These are phyloP conservation scores for Apamea epomidion DNA, from an alignment of 2,888 invertebrate genomes.

Conservation along the genomic window DNA sequence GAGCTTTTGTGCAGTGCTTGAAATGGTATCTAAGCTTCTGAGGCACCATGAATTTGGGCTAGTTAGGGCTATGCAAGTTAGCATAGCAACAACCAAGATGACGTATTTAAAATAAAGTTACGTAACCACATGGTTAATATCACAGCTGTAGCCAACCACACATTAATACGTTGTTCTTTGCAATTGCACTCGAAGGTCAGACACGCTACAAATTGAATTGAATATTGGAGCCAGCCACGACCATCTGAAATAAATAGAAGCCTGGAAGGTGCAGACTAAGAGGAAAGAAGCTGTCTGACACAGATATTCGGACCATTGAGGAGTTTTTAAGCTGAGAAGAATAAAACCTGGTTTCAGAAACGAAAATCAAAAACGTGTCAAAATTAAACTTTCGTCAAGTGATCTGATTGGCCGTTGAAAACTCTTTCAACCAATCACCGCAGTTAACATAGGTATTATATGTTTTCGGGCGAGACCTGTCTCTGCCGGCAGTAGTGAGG, in stretches of 20 bases:
- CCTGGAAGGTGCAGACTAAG: not conserved
- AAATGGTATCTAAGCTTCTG: not conserved
- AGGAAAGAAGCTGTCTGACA: not conserved
- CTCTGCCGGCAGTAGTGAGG: too few species aligned
- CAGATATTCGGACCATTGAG: not conserved
- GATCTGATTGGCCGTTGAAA: not conserved
- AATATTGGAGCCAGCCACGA: not conserved
- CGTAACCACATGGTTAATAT: constrained; percentile 29
- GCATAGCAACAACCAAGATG: constrained; percentile 18
- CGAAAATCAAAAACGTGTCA: not conserved
- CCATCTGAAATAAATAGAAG: not conserved
- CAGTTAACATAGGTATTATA: not conserved
- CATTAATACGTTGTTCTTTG: constrained; percentile 4
- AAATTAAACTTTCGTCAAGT: not conserved
- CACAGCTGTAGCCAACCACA: constrained; percentile 33
- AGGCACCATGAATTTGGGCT: not conserved
- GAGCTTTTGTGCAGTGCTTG: not conserved
- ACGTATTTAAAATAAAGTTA: constrained; percentile 30
- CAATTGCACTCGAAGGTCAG: constrained; percentile 25
- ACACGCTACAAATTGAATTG: constrained; percentile 5
- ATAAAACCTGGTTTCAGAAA: not conserved
- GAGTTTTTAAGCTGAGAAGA: not conserved
- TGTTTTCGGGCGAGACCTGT: too few species aligned
- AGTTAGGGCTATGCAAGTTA: not conserved
- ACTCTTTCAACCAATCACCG: not conserved